These are phyloP conservation scores for Bradysia coprophila DNA, from an alignment of 1,140 invertebrate species.

Conservation along the genomic window DNA sequence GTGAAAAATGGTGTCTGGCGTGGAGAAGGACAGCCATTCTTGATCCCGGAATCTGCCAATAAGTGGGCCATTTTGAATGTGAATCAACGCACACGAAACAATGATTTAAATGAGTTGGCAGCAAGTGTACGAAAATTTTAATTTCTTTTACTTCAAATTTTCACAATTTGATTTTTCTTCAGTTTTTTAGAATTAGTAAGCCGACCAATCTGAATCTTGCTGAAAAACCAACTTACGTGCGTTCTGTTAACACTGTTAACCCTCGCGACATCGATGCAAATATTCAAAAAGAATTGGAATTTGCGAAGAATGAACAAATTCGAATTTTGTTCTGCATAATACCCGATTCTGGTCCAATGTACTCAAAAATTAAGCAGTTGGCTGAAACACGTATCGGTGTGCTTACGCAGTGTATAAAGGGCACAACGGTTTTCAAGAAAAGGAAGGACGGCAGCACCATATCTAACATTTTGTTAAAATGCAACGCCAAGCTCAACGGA, in stretches of 20 bases:
- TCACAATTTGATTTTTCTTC: too few relatives aligned
- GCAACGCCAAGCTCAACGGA: constrained; percentile 68
- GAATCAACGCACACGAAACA: too few relatives aligned
- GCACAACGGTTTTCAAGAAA: constrained; percentile 27
- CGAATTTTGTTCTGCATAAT: background rate
- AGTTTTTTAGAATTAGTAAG: too few relatives aligned
- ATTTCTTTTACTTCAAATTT: too few relatives aligned
- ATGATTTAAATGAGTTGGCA: too few relatives aligned
- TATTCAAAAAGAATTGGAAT: too few relatives aligned
- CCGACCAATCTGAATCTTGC: too few relatives aligned
- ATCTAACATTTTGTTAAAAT: constrained; percentile 66
- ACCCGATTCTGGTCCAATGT: background rate
- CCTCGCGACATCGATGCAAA: too few relatives aligned
- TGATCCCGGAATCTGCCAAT: constrained; percentile 11
- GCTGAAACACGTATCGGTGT: constrained; percentile 56
- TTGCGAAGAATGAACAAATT: background rate
- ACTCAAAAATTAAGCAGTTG: background rate
- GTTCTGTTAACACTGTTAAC: too few relatives aligned
- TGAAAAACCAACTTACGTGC: too few relatives aligned
- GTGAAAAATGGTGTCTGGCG: constrained; percentile 14
- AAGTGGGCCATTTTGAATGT: constrained; percentile 28
- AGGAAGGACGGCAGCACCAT: constrained; percentile 29
- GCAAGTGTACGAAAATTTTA: too few relatives aligned
- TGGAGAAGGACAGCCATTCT: constrained; percentile 23
- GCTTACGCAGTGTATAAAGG: constrained; percentile 66